Evolutionary conservation across 2,888 invertebrate species (phyloP).

Genomic region (Zaprionus bogoriensis): DNA sequence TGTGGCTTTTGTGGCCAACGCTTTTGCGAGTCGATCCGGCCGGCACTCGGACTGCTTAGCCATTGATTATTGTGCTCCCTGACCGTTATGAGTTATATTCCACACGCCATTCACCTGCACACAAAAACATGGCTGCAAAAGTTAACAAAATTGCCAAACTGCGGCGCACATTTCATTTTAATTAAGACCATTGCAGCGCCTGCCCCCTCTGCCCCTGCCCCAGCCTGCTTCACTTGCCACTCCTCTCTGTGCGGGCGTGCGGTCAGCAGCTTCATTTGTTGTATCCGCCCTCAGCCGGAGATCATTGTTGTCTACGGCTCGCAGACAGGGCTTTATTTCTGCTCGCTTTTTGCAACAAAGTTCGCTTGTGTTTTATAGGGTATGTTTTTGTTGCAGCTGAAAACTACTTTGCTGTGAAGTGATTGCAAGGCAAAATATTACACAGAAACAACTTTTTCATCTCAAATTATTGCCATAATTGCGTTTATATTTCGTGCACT

Average conservation of each 20-base stretch:
- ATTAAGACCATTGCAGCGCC: conserved; percentile 5
- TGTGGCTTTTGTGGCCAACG: conserved; percentile 15
- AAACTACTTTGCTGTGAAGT: background rate
- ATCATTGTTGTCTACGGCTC: background rate
- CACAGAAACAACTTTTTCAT: background rate
- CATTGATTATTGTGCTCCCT: conserved; percentile 49
- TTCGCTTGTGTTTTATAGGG: background rate
- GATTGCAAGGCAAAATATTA: background rate
- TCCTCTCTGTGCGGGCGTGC: background rate
- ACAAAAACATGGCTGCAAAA: conserved; percentile 1
- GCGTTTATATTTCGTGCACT: too few species aligned
- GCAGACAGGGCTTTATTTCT: background rate
- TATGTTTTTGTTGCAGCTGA: background rate
- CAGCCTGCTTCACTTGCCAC: too few species aligned
- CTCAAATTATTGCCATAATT: background rate
- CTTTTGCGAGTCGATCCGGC: background rate
- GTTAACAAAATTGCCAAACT: conserved; percentile 4
- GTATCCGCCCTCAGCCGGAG: background rate
- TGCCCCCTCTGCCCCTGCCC: too few species aligned
- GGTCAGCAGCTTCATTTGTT: background rate
- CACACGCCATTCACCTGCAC: background rate
- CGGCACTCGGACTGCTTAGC: conserved; percentile 46
- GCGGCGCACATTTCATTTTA: conserved; percentile 2
- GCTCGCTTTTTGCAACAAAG: background rate
- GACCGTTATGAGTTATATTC: conserved; percentile 13